A percentile compares a stretch with the other conserved stretches of the same genome.
These are phyloP conservation scores for Odocoileus hemionus DNA, from an alignment of 2,113 vertebrate species.

Conservation along the genomic window DNA sequence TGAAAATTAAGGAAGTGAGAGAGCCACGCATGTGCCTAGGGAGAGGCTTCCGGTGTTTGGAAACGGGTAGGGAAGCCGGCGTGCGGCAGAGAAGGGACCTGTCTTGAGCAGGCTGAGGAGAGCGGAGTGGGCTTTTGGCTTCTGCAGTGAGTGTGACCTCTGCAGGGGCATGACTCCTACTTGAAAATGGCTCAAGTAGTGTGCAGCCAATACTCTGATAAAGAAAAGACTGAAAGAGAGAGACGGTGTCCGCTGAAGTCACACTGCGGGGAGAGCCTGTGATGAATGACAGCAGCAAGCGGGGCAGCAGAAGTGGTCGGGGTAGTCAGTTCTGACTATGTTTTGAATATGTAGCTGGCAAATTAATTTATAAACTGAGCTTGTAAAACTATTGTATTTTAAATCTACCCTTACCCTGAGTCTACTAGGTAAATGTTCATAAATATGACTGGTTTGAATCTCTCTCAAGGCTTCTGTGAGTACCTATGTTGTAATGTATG, in stretches of 20 bases:
- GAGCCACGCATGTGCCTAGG: not conserved
- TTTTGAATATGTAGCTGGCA: not conserved
- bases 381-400: not conserved
- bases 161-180: not conserved
- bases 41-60: not conserved
- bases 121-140: not conserved
- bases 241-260: not conserved
- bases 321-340: not conserved
- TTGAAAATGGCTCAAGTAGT: not conserved
- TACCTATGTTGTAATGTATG: not conserved
- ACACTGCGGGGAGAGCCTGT: fast-evolving
- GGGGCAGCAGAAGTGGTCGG: not conserved
- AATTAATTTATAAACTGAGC: not conserved
- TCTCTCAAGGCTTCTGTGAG: not conserved
- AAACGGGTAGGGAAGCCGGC: not conserved
- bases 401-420: not conserved
- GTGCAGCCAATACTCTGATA: not conserved
- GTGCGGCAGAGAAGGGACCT: too few relatives aligned
- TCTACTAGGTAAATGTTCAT: not conserved
- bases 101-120: not conserved
- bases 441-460: not conserved
- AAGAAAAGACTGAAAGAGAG: not conserved
- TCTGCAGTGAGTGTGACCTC: not conserved
- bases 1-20: not conserved
- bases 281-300: too few relatives aligned